Evolutionary conservation across 2,888 invertebrate genomes (phyloP), one percentile per base, ranked within the genome.

Genomic region (Ophion ventricosus): DNA sequence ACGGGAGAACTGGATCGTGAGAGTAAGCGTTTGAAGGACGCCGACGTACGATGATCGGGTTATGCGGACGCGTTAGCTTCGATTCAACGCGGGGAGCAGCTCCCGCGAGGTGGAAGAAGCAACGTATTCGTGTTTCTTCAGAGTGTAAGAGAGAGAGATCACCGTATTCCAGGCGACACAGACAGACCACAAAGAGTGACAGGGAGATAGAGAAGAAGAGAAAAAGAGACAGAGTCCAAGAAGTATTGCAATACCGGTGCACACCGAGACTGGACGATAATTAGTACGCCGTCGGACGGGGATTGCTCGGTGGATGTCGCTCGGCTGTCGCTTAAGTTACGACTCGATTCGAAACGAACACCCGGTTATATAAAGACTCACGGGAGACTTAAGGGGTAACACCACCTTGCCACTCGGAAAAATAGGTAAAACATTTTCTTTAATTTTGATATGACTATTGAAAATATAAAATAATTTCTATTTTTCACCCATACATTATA

Each of bases 271-370:
- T 78, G 78, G 80, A 87, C 84, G 87, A 87, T 87, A 87, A 87
- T 87, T 87, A 87, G 86, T 85, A 85, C 85, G 80, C 84, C 85
- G 85, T 87, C 86, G 85, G 80, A 63, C 80, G 75, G 79, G 83
- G 80, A 69, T 61, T 59, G 75, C 77, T 72, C 85, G 76, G 82
- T 82, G 76, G 25, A 56, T 61, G 72, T 79, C 79, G 63, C 72
- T 86, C 83, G 81, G 86, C 86, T 86, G 86, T 86, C 85, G 85
- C 84, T 87, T 87, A 84, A 87, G 78, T 87, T 87, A 86, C 85
- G 84, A 86, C 86, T 85, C 87, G 85, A 87, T 85, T 83, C 81
- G 81, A 77, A 66, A 49, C 63, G 80, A 78, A 82, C 84, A 82
- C 83, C 82, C 75, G 82, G 83, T 79, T 84, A 66, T 81, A 84